Base-by-base conservation (phyloP, 2,113 vertebrate genomes). In the Sclerurus mexicanus region DNA sequence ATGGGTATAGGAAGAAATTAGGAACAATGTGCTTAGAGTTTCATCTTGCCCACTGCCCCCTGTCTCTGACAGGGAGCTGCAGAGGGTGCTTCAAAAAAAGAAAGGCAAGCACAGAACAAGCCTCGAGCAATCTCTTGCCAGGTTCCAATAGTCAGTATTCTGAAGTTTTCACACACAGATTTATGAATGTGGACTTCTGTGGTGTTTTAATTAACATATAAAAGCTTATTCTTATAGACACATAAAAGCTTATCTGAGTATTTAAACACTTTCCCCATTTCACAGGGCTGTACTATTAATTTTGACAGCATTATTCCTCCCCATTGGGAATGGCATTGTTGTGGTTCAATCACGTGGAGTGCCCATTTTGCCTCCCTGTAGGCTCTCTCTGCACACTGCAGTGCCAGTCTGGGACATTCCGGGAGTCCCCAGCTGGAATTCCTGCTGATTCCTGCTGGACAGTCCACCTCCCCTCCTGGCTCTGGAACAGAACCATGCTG, bases 401-500 rank as follows among this genome's bases (percentile, higher is more conserved):
- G 19, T 46, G 56, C 39, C 47, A 75, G 55, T 52, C 74, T 37
- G 46, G 46, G 67, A 46, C 31, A 24, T 46, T 24, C 10, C 46
- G 63, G 64, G 37, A 23, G 44, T 50, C 31, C 33, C 4, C 69
- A 58, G 62, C 66, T 71, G 73, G 6, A 95, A 93, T 97, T 98
- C 97, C 35, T 92, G 87, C 49, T 25, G 55, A 89, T 58, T 68
- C 66, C 44, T 68, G 66, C 24, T 35, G 97, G 96, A 97, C 96
- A 95, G 93, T 84, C 79, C 80, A 91, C 96, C 97, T 96, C 93
- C 95, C 96, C 96, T 97, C 96, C 98, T 98, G 97, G 98, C n/a
- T 44, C 44, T 27, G 9, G 35, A 52, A 94, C 81, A 96, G 89
- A 53, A 76, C 28, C 66, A 80, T 59, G 50, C 71, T 93, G 14